Conservation (phyloP, 2,797 vertebrate genomes). For the Galaxias olidus region DNA sequence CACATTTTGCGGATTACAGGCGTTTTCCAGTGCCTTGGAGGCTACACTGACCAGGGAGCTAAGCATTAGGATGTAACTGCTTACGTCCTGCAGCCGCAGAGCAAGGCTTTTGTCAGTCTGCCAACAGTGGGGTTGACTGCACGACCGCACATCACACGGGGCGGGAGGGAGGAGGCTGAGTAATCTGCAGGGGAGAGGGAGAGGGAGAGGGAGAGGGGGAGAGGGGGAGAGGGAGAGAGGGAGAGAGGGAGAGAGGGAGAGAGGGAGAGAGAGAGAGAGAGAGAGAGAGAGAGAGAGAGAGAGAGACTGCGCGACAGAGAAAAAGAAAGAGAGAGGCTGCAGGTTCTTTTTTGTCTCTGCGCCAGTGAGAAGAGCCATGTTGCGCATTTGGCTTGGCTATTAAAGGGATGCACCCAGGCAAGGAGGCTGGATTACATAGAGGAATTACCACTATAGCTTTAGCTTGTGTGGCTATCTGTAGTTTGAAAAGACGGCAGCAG, state of each 20-base stretch:
- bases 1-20: conserved; percentile 74
- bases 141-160: conserved; percentile 53
- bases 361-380: conserved; percentile 27
- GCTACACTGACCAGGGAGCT: conserved; percentile 57
- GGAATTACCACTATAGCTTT: conserved; percentile 12
- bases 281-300: not conserved
- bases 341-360: conserved; percentile 31
- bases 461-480: not conserved
- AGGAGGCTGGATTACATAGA: conserved; percentile 21
- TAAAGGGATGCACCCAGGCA: conserved; percentile 29
- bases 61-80: conserved; percentile 71
- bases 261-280: conserved; percentile 5
- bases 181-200: conserved; percentile 74
- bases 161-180: conserved; percentile 62
- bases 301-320: conserved; percentile 36
- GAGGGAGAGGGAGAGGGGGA: conserved; percentile 9
- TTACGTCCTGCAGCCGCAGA: conserved; percentile 82
- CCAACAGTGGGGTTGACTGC: conserved; percentile 81
- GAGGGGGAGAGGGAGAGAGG: conserved; percentile 15
- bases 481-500: conserved; percentile 19
- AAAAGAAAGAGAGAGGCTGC: conserved; percentile 58
- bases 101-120: conserved; percentile 85
- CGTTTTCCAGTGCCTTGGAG: conserved; percentile 61
- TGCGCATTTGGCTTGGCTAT: conserved; percentile 7
- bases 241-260: not conserved